Evolutionary conservation across 37 sponge, comb jelly and placozoan species (phyloP), one percentile per base, ranked within the genome.

Genomic region (Ephydatia muelleri): DNA sequence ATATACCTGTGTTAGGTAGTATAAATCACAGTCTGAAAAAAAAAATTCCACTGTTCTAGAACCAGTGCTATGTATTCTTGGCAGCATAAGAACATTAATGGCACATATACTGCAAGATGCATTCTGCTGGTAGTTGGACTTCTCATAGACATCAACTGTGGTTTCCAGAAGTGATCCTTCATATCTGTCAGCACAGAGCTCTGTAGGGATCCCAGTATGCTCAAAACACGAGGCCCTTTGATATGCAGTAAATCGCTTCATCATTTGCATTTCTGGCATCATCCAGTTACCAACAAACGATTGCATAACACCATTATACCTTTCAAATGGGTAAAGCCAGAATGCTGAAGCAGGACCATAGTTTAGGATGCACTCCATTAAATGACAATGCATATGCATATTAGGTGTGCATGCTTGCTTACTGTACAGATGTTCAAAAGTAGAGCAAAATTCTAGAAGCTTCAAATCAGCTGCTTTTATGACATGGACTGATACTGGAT

Each of bases 291-390:
- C 34, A 5, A 29, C 6, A 38, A 76, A 76, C 21, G 36, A 39
- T 76, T 57, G 57, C 57, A 57, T 57, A 57, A 57, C 57, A 57
- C 76, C 76, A 75, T 75, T 75, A 34, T 34, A 75, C n/a, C 76
- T 26, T 75, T 75, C 76, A 32, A 75, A 75, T 28, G 76, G 35
- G 34, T 34, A 75, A 26, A 26, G n/a, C 76, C 76, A 75, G 38
- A 75, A 75, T 35, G 76, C 32, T 30, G 32, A 75, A 30, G 38
- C 34, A 34, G 76, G 76, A 26, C 76, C 76, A 75, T 26, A 8
- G 38, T 75, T 40, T 75, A 14, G 39, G 38, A 75, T 75, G 38
- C 76, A 75, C 9, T 75, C 38, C 34, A 26, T 30, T 34, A 75
- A 26, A 75, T 75, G 76, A 32, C 34, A 26, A 32, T 75, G 76